Conservation (phyloP, 2,888 invertebrate genomes). For the Resseliella maxima region DNA sequence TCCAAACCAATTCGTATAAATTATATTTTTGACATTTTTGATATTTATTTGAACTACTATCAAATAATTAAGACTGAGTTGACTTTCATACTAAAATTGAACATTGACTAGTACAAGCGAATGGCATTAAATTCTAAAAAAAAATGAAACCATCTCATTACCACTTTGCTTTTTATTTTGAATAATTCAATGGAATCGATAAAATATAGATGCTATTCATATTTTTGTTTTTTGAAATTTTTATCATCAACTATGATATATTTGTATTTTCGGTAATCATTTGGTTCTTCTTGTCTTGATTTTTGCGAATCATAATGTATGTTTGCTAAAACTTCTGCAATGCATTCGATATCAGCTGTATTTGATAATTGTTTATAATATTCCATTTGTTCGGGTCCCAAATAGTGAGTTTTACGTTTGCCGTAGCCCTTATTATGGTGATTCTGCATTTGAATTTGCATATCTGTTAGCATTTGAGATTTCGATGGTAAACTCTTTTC, state of each 20-base stretch:
- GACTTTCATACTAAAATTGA: too few relatives aligned
- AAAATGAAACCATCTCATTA: too few relatives aligned
- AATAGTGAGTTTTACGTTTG: constrained; percentile 82
- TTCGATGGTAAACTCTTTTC: constrained; percentile 72
- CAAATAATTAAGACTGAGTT: too few relatives aligned
- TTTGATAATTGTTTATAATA: constrained; percentile 78
- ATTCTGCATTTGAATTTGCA: constrained; percentile 71
- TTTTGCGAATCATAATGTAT: constrained; percentile 77
- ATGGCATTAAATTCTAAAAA: too few relatives aligned
- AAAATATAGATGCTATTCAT: too few relatives aligned
- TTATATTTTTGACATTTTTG: too few relatives aligned
- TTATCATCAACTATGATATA: constrained; percentile 76
- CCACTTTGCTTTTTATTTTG: too few relatives aligned
- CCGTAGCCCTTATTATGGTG: constrained; percentile 75
- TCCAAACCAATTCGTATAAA: too few relatives aligned
- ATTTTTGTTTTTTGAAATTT: constrained; percentile 65
- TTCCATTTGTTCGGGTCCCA: constrained; percentile 78
- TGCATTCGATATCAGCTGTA: constrained; percentile 72
- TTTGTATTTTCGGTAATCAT: constrained; percentile 73
- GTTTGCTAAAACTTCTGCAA: constrained; percentile 78
- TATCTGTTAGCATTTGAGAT: constrained; percentile 74
- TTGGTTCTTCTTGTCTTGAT: constrained; percentile 74
- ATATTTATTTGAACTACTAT: too few relatives aligned
- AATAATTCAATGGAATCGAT: too few relatives aligned
- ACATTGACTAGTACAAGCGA: too few relatives aligned